A percentile compares a stretch with the other conserved stretches of the same genome.
These are phyloP conservation scores for Salpingus planirostris DNA, from an alignment of 2,888 invertebrate genomes.

Conservation along the genomic window DNA sequence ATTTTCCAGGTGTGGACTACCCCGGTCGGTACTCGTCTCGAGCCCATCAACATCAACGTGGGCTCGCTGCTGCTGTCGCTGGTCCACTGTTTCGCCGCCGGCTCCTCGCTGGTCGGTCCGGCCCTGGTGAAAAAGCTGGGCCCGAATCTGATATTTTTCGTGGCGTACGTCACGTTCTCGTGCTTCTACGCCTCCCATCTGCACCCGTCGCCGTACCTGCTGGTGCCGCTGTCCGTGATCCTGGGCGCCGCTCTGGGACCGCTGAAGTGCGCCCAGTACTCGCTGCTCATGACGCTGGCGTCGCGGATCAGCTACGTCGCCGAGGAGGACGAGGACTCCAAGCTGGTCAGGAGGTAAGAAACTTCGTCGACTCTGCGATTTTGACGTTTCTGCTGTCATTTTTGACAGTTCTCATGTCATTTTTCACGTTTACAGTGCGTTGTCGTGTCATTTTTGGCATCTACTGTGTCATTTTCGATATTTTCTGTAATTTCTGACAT, in stretches of 20 bases:
- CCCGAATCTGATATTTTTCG: constrained; percentile 47
- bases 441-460: too few species aligned
- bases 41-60: constrained; percentile 22
- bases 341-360: constrained; percentile 25
- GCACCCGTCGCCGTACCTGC: constrained; percentile 46
- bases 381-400: too few species aligned
- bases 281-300: constrained; percentile 39
- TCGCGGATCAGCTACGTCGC: constrained; percentile 40
- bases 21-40: constrained; percentile 16
- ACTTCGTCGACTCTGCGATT: too few species aligned
- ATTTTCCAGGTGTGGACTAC: constrained; percentile 44
- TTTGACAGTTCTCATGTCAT: too few species aligned
- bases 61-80: constrained; percentile 57
- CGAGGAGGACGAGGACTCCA: constrained; percentile 39
- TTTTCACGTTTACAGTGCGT: too few species aligned
- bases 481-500: too few species aligned
- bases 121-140: constrained; percentile 47
- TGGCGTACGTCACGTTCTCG: constrained; percentile 46
- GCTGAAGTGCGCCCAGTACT: constrained; percentile 30
- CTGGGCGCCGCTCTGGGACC: constrained; percentile 50
- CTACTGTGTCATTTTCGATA: too few species aligned
- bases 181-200: constrained; percentile 54
- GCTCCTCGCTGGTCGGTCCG: constrained; percentile 47
- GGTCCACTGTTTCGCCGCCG: constrained; percentile 53
- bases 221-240: constrained; percentile 46